phyloP scores from a whole-genome alignment of 2,888 invertebrate species.

The Myopa tessellatipennis region DNA sequence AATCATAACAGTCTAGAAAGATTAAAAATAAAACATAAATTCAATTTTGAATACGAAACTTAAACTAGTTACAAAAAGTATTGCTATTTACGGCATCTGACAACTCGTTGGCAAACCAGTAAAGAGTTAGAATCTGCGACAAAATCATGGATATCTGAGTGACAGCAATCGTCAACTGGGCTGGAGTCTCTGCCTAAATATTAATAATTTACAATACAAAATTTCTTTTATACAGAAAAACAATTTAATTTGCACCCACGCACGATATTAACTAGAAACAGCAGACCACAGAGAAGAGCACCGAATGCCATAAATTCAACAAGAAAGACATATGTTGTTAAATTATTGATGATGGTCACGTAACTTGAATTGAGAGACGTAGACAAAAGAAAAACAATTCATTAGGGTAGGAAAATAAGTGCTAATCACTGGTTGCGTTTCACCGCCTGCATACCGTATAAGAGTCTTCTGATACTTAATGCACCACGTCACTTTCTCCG shows the following conservation, averaged over 20 bases:
- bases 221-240: background rate
- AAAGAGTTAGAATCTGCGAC: conserved; percentile 47
- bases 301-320: conserved; percentile 50
- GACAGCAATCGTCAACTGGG: conserved; percentile 43
- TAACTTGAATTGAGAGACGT: conserved; percentile 29
- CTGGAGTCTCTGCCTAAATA: conserved; percentile 43
- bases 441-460: conserved; percentile 41
- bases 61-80: background rate
- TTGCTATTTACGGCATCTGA: conserved; percentile 39
- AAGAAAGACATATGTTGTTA: conserved; percentile 40
- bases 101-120: conserved; percentile 49
- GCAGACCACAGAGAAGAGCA: conserved; percentile 50
- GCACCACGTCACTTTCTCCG: conserved; percentile 44
- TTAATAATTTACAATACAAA: background rate
- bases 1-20: conserved; percentile 42
- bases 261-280: conserved; percentile 52
- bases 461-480: conserved; percentile 47
- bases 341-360: conserved; percentile 17
- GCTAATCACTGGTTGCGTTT: background rate
- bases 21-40: background rate
- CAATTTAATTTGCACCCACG: conserved; percentile 21
- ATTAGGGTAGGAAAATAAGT: background rate
- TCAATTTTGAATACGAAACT: conserved; percentile 11
- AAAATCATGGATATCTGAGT: conserved; percentile 47
- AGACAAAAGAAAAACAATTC: conserved; percentile 19